These are phyloP conservation scores for Cephalopholis sonnerati DNA, from an alignment of 2,113 vertebrate genomes.

Conservation along the genomic window DNA sequence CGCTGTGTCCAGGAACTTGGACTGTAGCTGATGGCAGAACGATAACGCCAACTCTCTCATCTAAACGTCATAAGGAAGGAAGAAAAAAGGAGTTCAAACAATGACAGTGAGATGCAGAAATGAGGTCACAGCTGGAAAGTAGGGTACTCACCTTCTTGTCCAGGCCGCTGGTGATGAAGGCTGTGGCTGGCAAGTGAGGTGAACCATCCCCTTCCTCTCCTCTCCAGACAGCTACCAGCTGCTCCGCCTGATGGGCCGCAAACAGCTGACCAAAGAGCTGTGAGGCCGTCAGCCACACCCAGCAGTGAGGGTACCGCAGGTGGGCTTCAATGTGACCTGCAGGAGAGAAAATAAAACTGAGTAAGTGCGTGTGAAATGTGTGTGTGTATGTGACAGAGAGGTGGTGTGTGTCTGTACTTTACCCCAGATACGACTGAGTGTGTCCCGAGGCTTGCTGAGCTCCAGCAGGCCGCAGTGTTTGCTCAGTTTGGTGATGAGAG, in stretches of 20 bases:
- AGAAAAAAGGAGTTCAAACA: not conserved
- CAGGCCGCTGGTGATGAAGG: constrained; percentile 86
- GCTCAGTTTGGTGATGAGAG: constrained; percentile 91
- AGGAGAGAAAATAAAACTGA: not conserved
- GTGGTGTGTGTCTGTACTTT: constrained; percentile 43
- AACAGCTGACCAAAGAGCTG: constrained; percentile 96
- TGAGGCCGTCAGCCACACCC: constrained; percentile 96
- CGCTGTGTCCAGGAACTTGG: constrained; percentile 90
- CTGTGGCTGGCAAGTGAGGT: constrained; percentile 67
- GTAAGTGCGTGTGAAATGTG: not conserved
- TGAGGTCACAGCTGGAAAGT: rapidly evolving
- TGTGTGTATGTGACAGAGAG: too few species aligned
- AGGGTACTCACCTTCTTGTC: constrained; percentile 87
- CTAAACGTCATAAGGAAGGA: constrained; percentile 74
- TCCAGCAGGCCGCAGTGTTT: constrained; percentile 89
- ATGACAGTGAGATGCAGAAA: not conserved
- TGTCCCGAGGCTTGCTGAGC: constrained; percentile 83
- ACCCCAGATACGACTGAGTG: constrained; percentile 90
- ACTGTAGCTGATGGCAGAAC: constrained; percentile 94
- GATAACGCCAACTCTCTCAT: constrained; percentile 91
- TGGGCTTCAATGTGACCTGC: constrained; percentile 91
- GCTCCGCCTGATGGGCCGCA: constrained; percentile 89
- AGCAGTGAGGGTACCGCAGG: constrained; percentile 93
- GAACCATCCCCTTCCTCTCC: constrained; percentile 47
- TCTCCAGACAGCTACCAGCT: constrained; percentile 87